Conservation (phyloP, 1,140 invertebrate genomes). For the Eupristina koningsbergeri region DNA sequence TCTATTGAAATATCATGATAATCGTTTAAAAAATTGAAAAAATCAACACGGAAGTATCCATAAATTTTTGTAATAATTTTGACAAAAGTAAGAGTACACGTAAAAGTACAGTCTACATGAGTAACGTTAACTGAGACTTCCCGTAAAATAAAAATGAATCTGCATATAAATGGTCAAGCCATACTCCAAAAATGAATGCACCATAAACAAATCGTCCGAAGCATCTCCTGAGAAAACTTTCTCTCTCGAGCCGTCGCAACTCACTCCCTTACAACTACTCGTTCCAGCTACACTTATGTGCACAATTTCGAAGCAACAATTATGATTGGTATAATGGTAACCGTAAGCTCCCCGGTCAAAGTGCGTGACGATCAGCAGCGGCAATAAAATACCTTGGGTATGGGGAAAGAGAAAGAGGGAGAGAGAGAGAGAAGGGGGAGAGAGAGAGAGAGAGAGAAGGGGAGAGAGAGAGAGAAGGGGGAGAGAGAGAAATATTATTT, state of each 20-base stretch:
- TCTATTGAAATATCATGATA: no score
- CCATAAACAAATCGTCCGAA: background rate
- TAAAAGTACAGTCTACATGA: background rate
- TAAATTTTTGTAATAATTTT: background rate
- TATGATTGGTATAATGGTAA: slow-evolving; percentile 39
- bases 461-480: background rate
- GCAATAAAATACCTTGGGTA: slow-evolving; percentile 41
- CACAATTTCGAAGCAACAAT: slow-evolving; percentile 16
- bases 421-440: background rate
- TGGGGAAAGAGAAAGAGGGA: slow-evolving; percentile 11
- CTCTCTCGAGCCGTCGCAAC: background rate
- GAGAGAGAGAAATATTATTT: slow-evolving; percentile 34
- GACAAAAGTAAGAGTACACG: no score
- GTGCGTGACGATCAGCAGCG: slow-evolving; percentile 34
- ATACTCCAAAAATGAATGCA: background rate
- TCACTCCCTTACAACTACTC: background rate
- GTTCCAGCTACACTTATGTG: background rate
- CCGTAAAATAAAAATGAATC: background rate
- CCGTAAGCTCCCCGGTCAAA: background rate
- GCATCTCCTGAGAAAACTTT: slow-evolving; percentile 2
- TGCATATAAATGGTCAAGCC: background rate
- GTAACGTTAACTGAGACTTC: background rate
- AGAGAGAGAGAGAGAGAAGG: background rate
- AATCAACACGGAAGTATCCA: background rate
- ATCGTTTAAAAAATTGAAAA: background rate